Percentiles rank a stretch among this genome's conserved stretches.
Conservation (phyloP, 2,888 invertebrate species). For the Teinopalpus imperialis region DNA sequence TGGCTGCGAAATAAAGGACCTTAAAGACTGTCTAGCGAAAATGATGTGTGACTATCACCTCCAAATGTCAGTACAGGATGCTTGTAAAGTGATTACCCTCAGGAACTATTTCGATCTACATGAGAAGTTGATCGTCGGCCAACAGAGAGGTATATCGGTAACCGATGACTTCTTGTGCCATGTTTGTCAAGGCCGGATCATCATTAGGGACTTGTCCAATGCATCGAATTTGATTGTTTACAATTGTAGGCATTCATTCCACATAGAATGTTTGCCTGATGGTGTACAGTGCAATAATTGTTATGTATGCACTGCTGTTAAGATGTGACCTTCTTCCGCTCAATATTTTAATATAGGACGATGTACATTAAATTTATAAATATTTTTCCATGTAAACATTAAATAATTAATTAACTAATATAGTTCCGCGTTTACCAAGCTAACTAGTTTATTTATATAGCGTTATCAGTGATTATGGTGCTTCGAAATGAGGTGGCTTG, state of each 20-base stretch:
- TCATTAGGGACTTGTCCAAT: conserved; percentile 86
- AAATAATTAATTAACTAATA: conserved; percentile 24
- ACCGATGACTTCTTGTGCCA: conserved; percentile 90
- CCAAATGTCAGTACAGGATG: conserved; percentile 95
- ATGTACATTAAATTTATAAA: conserved; percentile 39
- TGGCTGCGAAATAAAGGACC: conserved; percentile 92
- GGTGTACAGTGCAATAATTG: conserved; percentile 55
- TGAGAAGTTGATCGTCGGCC: conserved; percentile 88
- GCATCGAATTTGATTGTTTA: conserved; percentile 90
- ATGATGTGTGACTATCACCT: conserved; percentile 97
- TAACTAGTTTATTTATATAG: conserved; percentile 28
- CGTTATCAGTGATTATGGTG: conserved; percentile 46
- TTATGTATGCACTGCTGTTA: conserved; percentile 67
- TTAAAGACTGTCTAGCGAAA: conserved; percentile 95
- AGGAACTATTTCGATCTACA: conserved; percentile 94
- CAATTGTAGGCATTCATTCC: conserved; percentile 95
- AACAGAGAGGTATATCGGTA: conserved; percentile 89
- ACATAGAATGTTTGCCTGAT: conserved; percentile 89
- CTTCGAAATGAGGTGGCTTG: conserved; percentile 63
- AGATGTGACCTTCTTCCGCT: conserved; percentile 62
- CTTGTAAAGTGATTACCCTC: conserved; percentile 94
- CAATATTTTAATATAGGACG: conserved; percentile 42
- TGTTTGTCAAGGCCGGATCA: conserved; percentile 88
- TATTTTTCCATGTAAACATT: conserved; percentile 40
- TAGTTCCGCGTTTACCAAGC: conserved; percentile 18